phyloP scores from a whole-genome alignment of 2,113 vertebrate genomes.

The Lasiurus borealis region DNA sequence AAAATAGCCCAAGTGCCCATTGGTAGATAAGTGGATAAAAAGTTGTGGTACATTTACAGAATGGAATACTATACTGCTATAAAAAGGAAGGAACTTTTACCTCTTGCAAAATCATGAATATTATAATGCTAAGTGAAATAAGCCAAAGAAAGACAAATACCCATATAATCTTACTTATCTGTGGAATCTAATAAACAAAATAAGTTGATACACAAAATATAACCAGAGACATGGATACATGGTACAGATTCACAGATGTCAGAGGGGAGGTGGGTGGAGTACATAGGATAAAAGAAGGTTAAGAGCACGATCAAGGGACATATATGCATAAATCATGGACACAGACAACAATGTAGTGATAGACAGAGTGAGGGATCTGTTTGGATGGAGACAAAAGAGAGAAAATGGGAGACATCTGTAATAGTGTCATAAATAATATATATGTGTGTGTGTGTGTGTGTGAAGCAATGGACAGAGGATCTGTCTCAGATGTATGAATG shows the following conservation, averaged over 20 bases:
- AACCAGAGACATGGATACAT: not conserved
- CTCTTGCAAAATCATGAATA: not conserved
- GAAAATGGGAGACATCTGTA: not conserved
- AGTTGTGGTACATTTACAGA: not conserved
- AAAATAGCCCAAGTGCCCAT: not conserved
- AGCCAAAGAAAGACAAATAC: not conserved
- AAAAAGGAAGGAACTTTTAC: not conserved
- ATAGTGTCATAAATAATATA: not conserved
- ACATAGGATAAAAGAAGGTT: not conserved
- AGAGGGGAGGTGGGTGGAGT: not conserved
- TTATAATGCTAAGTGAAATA: not conserved
- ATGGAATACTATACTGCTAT: not conserved
- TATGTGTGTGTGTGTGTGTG: no score
- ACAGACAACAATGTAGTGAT: not conserved
- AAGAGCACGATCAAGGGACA: not conserved
- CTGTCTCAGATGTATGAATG: not conserved
- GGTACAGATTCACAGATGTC: not conserved
- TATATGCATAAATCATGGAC: not conserved
- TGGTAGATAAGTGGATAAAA: not conserved
- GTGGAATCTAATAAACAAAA: not conserved
- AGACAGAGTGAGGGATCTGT: not conserved
- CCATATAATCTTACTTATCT: not conserved
- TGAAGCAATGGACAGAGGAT: not conserved
- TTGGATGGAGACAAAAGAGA: not conserved
- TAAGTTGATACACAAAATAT: not conserved